Evolutionary conservation across 2,888 invertebrate species (phyloP), one percentile per base, ranked within the genome.

Genomic region (Luperina nickerlii): DNA sequence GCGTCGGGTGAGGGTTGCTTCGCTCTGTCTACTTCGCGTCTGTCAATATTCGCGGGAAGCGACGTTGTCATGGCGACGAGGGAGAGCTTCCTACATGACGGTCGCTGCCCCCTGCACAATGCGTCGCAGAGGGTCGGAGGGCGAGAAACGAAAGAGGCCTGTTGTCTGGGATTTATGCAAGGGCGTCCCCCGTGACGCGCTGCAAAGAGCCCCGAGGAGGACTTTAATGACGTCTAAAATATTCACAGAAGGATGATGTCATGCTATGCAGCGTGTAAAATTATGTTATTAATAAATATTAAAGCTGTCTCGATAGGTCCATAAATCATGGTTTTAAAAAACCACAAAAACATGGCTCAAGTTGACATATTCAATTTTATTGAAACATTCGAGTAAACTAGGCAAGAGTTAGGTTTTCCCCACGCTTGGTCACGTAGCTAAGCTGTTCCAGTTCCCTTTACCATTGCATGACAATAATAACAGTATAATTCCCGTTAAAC

Each of bases 11-110:
- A 90, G 89, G 86, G 88, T 88, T 87, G 89, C 86, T 90, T 85
- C 86, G 85, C 85, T 83, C 82, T 76, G 94, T 94, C 95, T 94
- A 93, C 92, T 92, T 92, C 90, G 90, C 89, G 94, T 93, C 95
- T 95, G 95, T 96, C 96, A 95, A 96, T 93, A 93, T 95, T 94
- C 93, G 93, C 94, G 92, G 93, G 93, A 93, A 94, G 93, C 93
- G 94, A 95, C 93, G 96, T 97, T 94, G 95, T 93, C 96, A 96
- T 96, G 93, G 93, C 90, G 88, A 97, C 96, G 91, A 92, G 95
- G 95, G 95, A 94, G 94, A 92, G 91, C 92, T 94, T 94, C 92
- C 91, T 91, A 90, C 91, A 89, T 92, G 91, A 91, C 94, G 95
- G 94, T 94, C 94, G 94, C 91, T 93, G 94, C 96, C 95, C 96